Conservation (phyloP, 2,797 vertebrate genomes). For the Chrysocyon brachyurus region DNA sequence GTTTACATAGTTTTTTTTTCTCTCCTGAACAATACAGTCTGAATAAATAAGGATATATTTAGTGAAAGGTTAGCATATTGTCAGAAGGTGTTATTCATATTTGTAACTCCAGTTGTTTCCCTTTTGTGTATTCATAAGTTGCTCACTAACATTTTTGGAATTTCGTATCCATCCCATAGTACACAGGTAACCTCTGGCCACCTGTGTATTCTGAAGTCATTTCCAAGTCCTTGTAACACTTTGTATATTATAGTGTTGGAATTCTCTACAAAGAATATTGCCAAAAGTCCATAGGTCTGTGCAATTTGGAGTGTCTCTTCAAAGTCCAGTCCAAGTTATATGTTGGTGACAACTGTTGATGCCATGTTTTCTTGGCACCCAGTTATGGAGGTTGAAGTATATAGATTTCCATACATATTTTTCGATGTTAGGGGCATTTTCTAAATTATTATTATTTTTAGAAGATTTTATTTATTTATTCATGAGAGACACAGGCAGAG, state of each 20-base stretch:
- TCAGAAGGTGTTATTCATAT: background rate
- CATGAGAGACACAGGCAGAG: no score
- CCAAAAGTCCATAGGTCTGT: background rate
- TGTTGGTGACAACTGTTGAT: background rate
- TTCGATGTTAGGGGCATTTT: background rate
- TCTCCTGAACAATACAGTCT: background rate
- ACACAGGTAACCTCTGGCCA: background rate
- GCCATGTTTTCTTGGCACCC: background rate
- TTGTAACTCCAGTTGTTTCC: background rate
- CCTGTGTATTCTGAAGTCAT: background rate
- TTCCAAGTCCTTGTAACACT: background rate
- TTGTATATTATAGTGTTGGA: background rate
- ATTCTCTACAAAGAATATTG: background rate
- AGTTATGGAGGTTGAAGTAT: background rate
- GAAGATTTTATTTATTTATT: no score
- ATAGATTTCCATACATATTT: background rate
- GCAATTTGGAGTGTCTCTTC: background rate
- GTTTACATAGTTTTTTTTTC: background rate
- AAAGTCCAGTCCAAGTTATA: background rate
- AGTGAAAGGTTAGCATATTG: background rate
- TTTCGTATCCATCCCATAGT: background rate
- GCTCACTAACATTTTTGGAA: background rate
- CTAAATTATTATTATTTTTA: background rate
- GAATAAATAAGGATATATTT: background rate
- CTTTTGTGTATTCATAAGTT: background rate